Percentiles rank a stretch among this genome's conserved stretches.
Evolutionary conservation across 2,797 vertebrate genomes (phyloP).

Genomic region (Tachyglossus aculeatus): DNA sequence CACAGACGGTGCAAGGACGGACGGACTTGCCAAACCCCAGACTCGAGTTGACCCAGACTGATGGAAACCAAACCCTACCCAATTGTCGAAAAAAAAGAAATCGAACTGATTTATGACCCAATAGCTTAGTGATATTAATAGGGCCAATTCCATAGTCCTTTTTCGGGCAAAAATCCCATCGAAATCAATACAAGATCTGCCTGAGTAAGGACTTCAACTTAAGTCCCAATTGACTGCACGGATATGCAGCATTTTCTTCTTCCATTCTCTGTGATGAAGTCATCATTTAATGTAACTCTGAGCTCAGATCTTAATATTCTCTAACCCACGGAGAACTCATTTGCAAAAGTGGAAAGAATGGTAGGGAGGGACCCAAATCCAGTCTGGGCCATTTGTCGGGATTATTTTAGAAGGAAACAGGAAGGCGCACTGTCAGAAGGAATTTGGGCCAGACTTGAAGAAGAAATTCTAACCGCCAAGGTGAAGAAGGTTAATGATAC

Average conservation of each 20-base stretch:
- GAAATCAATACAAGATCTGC: neutral
- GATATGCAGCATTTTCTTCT: neutral
- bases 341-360: neutral
- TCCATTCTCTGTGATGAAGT: neutral
- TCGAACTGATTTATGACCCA: constrained; percentile 20
- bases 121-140: neutral
- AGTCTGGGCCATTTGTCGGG: no score
- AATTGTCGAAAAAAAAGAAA: constrained; percentile 38
- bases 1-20: constrained; percentile 36
- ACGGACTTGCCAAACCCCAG: constrained; percentile 33
- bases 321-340: neutral
- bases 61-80: constrained; percentile 48
- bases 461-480: no score
- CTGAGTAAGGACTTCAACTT: neutral
- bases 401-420: no score
- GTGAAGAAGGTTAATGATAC: no score
- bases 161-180: constrained; percentile 13
- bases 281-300: neutral
- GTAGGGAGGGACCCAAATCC: no score
- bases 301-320: neutral
- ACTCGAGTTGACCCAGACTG: constrained; percentile 26
- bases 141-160: neutral
- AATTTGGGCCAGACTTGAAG: no score
- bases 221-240: neutral
- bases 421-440: no score